Percentiles rank a stretch among this genome's conserved stretches.
phyloP scores from a whole-genome alignment of 2,797 vertebrate species.

The Aldrovandia affinis region DNA sequence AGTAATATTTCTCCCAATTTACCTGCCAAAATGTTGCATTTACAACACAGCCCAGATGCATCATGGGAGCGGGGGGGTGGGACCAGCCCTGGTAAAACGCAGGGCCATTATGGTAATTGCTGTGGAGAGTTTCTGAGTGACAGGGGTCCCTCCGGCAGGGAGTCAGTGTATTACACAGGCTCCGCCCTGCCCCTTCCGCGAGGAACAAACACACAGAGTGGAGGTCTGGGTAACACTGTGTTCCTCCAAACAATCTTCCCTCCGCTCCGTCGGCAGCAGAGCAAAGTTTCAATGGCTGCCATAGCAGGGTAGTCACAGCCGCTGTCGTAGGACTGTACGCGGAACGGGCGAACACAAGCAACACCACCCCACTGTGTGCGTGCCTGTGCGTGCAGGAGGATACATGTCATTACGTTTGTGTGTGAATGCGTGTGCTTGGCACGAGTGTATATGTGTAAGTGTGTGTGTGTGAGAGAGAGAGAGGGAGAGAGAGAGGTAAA shows the following conservation, averaged over 20 bases:
- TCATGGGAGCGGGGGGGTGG: slow-evolving; percentile 43
- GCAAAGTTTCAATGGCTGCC: too few species aligned
- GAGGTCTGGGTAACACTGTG: too few species aligned
- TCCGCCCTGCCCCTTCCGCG: slow-evolving; percentile 25
- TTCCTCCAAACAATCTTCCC: too few species aligned
- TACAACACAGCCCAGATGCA: slow-evolving; percentile 34
- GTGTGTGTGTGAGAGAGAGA: background rate
- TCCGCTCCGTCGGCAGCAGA: too few species aligned
- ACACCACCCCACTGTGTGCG: too few species aligned
- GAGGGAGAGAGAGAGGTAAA: background rate
- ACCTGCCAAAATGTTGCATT: slow-evolving; percentile 30
- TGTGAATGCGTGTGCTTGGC: too few species aligned
- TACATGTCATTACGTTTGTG: too few species aligned
- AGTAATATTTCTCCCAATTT: slow-evolving; percentile 11
- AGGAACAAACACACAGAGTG: too few species aligned
- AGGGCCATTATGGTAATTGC: slow-evolving; percentile 50
- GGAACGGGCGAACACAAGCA: too few species aligned
- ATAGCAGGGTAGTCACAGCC: too few species aligned
- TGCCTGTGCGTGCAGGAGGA: too few species aligned
- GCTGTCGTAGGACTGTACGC: too few species aligned
- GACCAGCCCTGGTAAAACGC: slow-evolving; percentile 40
- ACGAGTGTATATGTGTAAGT: background rate
- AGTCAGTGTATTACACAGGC: slow-evolving; percentile 38
- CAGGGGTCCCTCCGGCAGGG: slow-evolving; percentile 48
- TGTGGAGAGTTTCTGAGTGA: slow-evolving; percentile 46